phyloP scores from a whole-genome alignment of 1,140 invertebrate genomes.

The Drosophila nannoptera region DNA sequence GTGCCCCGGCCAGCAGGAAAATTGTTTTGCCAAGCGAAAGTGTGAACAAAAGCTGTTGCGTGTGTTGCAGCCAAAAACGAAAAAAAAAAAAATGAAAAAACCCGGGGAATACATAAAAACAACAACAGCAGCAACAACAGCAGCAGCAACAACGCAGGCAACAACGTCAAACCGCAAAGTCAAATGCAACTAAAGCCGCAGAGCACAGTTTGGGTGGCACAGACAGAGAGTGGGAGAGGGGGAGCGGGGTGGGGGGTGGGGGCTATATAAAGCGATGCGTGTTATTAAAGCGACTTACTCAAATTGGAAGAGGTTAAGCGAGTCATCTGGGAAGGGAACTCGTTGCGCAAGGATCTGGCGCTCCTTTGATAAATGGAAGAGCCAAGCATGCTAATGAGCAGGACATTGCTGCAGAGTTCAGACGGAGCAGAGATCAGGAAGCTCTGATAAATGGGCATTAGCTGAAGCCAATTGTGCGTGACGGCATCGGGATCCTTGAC shows the following conservation, averaged over 20 bases:
- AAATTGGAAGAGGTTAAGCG: constrained; percentile 30
- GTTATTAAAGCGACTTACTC: constrained; percentile 44
- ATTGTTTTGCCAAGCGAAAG: constrained; percentile 75
- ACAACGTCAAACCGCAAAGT: constrained; percentile 75
- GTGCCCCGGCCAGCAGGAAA: constrained; percentile 49
- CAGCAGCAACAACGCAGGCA: constrained; percentile 50
- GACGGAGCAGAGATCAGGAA: too few species aligned
- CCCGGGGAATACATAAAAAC: constrained; percentile 38
- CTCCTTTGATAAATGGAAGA: too few species aligned
- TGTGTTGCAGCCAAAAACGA: constrained; percentile 60
- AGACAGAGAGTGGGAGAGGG: background rate
- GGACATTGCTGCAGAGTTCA: too few species aligned
- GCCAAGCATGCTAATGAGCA: too few species aligned
- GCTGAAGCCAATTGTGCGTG: too few species aligned
- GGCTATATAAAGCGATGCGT: constrained; percentile 24
- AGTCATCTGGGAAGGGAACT: background rate
- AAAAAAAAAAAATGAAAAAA: constrained; percentile 28
- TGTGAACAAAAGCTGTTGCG: constrained; percentile 77
- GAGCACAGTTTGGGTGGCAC: constrained; percentile 60
- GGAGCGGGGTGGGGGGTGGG: constrained; percentile 27
- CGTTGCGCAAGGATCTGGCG: background rate
- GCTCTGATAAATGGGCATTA: too few species aligned
- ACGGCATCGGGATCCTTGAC: too few species aligned
- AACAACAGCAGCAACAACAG: constrained; percentile 37
- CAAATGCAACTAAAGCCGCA: constrained; percentile 75